Conservation (phyloP, 2,113 vertebrate species). For the Vombatus ursinus region DNA sequence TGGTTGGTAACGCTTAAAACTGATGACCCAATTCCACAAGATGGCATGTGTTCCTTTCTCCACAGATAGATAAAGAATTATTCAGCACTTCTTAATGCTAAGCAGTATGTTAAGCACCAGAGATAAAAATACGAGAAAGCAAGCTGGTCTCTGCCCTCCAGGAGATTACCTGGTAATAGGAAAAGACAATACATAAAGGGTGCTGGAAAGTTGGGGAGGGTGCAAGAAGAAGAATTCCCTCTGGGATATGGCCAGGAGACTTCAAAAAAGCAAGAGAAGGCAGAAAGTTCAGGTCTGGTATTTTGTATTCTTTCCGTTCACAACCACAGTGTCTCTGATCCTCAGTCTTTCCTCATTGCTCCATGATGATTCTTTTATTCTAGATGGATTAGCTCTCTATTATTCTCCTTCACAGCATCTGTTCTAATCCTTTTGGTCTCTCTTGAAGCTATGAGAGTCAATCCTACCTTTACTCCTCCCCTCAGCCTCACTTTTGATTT, state of each 20-base stretch:
- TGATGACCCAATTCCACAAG: background rate
- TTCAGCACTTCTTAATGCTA: background rate
- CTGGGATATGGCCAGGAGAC: background rate
- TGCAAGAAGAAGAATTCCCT: background rate
- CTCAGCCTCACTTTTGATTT: background rate
- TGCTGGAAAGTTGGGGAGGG: background rate
- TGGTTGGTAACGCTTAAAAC: background rate
- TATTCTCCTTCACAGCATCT: background rate
- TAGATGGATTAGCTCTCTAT: background rate
- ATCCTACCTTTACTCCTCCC: background rate
- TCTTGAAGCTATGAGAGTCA: background rate
- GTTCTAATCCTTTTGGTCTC: background rate
- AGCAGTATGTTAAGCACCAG: background rate
- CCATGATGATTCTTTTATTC: background rate
- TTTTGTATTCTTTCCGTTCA: background rate
- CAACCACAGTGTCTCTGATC: background rate
- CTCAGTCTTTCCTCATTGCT: background rate
- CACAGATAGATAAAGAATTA: background rate
- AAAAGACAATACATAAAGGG: background rate
- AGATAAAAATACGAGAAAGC: background rate
- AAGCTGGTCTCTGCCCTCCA: background rate
- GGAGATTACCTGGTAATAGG: background rate
- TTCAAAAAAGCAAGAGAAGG: background rate
- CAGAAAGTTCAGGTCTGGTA: background rate
- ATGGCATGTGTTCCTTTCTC: background rate